A percentile compares a stretch with the other conserved stretches of the same genome.
phyloP scores from a whole-genome alignment of 1,140 invertebrate species.

The Halesus radiatus region DNA sequence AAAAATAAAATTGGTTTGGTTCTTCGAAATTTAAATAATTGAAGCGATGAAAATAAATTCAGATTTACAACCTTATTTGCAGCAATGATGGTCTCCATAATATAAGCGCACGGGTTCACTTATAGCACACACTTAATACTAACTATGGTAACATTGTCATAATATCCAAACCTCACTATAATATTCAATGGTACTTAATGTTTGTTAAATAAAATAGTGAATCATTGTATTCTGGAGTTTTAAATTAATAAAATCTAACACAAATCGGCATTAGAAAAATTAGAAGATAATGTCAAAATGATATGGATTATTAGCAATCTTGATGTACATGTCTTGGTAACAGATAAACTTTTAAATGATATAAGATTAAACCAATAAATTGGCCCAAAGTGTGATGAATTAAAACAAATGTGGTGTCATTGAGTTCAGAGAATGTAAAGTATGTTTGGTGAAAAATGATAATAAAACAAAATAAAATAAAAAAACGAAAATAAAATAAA shows the following conservation, averaged over 20 bases:
- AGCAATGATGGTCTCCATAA: conserved; percentile 10
- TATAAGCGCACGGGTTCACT: not conserved
- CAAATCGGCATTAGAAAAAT: too few species aligned
- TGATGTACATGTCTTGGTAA: not conserved
- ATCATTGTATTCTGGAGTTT: too few species aligned
- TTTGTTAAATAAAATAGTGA: not conserved
- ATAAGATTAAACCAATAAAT: not conserved
- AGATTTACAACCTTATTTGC: conserved; percentile 5
- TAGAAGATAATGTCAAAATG: not conserved
- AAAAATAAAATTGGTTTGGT: too few species aligned
- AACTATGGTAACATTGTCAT: not conserved
- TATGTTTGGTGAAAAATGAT: conserved; percentile 3
- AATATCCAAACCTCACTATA: not conserved
- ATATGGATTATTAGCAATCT: conserved; percentile 6
- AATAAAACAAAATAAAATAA: conserved; percentile 17
- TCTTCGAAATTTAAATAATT: conserved; percentile 10
- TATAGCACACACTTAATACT: conserved; percentile 5
- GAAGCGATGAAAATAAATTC: not conserved
- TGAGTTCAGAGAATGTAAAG: not conserved
- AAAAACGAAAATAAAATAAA: conserved; percentile 38
- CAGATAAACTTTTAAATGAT: not conserved
- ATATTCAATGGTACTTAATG: not conserved
- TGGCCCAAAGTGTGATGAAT: too few species aligned
- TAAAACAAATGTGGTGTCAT: too few species aligned
- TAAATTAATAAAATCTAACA: too few species aligned